Evolutionary conservation across 2,797 vertebrate genomes (phyloP).

Genomic region (Poeciliopsis paucimaculata): DNA sequence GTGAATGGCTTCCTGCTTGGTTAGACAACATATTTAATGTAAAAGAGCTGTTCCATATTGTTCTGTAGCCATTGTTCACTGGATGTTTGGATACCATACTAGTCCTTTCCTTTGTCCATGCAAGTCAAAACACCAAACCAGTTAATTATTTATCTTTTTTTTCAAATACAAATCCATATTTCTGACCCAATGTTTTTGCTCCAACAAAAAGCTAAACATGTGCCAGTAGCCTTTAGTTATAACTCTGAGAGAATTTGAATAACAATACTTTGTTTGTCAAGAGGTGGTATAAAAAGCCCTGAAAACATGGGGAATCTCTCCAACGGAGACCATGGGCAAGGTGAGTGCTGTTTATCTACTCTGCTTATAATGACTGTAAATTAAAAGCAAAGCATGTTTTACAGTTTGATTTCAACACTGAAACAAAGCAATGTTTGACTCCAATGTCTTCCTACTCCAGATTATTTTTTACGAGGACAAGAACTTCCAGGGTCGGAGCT

Average conservation of each 20-base stretch:
- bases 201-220: slow-evolving; percentile 82
- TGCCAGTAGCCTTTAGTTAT: slow-evolving; percentile 79
- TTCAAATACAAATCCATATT: slow-evolving; percentile 84
- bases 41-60: slow-evolving; percentile 81
- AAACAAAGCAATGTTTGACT: background rate
- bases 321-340: slow-evolving; percentile 86
- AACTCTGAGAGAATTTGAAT: slow-evolving; percentile 81
- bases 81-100: slow-evolving; percentile 80
- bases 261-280: slow-evolving; percentile 85
- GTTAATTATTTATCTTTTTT: slow-evolving; percentile 80
- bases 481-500: slow-evolving; percentile 84
- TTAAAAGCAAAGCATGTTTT: slow-evolving; percentile 9
- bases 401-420: slow-evolving; percentile 12
- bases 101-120: slow-evolving; percentile 82
- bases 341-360: slow-evolving; percentile 73
- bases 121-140: slow-evolving; percentile 80
- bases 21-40: slow-evolving; percentile 79
- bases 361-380: slow-evolving; percentile 38
- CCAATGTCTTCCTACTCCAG: slow-evolving; percentile 50
- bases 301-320: slow-evolving; percentile 84
- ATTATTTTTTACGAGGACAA: slow-evolving; percentile 86
- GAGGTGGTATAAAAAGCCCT: slow-evolving; percentile 83
- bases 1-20: slow-evolving; percentile 70
- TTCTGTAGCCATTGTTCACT: slow-evolving; percentile 79
- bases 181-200: slow-evolving; percentile 79